These are phyloP conservation scores for Nannospalax galili DNA, from an alignment of 2,113 vertebrate genomes.

Conservation along the genomic window DNA sequence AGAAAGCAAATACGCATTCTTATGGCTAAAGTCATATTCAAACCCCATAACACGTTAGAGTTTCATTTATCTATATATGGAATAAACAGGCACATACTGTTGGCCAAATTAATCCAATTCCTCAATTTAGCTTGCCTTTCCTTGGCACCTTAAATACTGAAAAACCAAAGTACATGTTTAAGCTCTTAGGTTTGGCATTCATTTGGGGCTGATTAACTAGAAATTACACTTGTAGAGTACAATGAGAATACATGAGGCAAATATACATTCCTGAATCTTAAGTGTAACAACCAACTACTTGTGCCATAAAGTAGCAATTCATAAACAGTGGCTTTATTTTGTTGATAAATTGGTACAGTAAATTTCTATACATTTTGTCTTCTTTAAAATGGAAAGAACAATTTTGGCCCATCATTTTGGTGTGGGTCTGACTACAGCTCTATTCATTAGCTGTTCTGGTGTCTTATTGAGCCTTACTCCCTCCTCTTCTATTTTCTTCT, in stretches of 20 bases:
- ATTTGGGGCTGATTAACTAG: constrained; percentile 25
- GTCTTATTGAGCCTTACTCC: background rate
- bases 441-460: constrained; percentile 15
- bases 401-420: background rate
- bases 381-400: constrained; percentile 1
- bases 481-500: background rate
- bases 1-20: constrained; percentile 88
- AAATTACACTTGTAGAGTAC: constrained; percentile 51
- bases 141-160: constrained; percentile 58
- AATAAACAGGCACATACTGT: constrained; percentile 66
- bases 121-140: constrained; percentile 60
- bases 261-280: background rate
- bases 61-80: background rate
- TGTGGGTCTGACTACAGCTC: background rate
- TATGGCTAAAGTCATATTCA: constrained; percentile 84
- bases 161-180: constrained; percentile 48
- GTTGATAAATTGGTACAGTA: background rate
- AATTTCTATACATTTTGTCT: background rate
- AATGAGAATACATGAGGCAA: constrained; percentile 10
- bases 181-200: constrained; percentile 47
- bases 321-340: constrained; percentile 57
- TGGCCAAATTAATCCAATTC: constrained; percentile 64
- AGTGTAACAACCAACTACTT: constrained; percentile 41
- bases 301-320: constrained; percentile 22
- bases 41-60: constrained; percentile 76